Conservation (phyloP, 2,113 vertebrate genomes). For the Heterotilapia buettikoferi region DNA sequence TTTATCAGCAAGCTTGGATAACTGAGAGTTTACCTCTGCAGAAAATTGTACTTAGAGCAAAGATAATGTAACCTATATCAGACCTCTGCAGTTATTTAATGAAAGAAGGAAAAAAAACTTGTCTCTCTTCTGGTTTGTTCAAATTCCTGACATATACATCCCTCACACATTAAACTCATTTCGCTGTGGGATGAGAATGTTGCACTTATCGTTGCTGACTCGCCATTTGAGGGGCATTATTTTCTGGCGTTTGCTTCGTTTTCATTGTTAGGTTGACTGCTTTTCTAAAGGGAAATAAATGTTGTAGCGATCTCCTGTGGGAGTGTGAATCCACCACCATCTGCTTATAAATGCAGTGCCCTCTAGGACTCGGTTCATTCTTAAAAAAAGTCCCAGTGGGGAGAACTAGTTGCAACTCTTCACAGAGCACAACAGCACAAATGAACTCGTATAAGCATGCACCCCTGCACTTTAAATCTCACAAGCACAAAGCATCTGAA, state of each 20-base stretch:
- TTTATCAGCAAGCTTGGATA: not conserved
- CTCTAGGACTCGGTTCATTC: conserved; percentile 17
- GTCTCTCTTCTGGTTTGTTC: not conserved
- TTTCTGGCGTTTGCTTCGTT: conserved; percentile 7
- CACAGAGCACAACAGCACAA: not conserved
- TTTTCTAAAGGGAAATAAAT: conserved; percentile 23
- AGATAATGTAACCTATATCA: not conserved
- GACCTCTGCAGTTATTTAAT: not conserved
- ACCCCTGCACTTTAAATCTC: not conserved
- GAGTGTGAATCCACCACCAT: conserved; percentile 12
- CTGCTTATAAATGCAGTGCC: conserved; percentile 26
- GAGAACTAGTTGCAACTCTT: conserved; percentile 3
- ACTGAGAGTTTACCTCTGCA: not conserved
- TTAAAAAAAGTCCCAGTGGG: conserved; percentile 16
- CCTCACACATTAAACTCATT: conserved; percentile 1
- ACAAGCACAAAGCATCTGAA: not conserved
- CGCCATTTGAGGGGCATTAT: conserved; percentile 10
- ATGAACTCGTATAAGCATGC: not conserved
- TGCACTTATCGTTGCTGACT: conserved; percentile 35
- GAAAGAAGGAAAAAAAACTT: not conserved
- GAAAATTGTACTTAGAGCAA: not conserved
- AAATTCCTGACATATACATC: not conserved
- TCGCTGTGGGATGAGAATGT: not conserved
- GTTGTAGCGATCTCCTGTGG: conserved; percentile 1
- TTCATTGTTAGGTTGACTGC: conserved; percentile 22